Evolutionary conservation across 2,888 invertebrate genomes (phyloP).

Genomic region (Polyploca ridens): DNA sequence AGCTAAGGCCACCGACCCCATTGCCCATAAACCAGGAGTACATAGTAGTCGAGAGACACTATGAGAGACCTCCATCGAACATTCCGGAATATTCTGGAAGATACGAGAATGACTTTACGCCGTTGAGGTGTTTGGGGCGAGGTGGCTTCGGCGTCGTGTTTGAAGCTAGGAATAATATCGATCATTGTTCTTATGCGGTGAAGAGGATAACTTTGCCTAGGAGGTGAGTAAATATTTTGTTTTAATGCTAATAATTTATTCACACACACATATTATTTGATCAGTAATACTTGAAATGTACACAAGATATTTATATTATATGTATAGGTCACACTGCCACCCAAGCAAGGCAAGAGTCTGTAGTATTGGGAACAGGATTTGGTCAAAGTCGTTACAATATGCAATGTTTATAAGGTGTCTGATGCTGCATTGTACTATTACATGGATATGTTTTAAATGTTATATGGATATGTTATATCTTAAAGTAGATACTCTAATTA

Average conservation of each 20-base stretch:
- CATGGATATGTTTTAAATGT: too few relatives aligned
- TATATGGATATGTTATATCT: too few relatives aligned
- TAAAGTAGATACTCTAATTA: too few relatives aligned
- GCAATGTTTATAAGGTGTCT: too few relatives aligned
- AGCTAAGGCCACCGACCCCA: constrained; percentile 46
- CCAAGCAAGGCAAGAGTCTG: too few relatives aligned
- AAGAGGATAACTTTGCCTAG: constrained; percentile 96
- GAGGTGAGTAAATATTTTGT: constrained; percentile 72
- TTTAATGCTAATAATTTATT: not conserved
- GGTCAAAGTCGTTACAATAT: too few relatives aligned
- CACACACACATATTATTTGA: too few relatives aligned
- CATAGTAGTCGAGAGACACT: constrained; percentile 66
- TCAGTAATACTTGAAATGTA: too few relatives aligned
- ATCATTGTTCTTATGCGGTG: constrained; percentile 97
- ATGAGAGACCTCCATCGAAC: constrained; percentile 49
- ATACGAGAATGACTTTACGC: constrained; percentile 93
- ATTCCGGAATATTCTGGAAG: constrained; percentile 80
- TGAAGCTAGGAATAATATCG: constrained; percentile 96
- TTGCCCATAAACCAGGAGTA: constrained; percentile 63
- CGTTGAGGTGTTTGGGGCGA: constrained; percentile 91
- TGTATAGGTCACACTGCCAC: too few relatives aligned
- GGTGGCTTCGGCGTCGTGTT: constrained; percentile 99
- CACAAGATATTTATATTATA: too few relatives aligned
- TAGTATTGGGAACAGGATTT: too few relatives aligned
- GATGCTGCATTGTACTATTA: too few relatives aligned